Conservation (phyloP, 2,113 vertebrate genomes). For the Gallinago undulata region DNA sequence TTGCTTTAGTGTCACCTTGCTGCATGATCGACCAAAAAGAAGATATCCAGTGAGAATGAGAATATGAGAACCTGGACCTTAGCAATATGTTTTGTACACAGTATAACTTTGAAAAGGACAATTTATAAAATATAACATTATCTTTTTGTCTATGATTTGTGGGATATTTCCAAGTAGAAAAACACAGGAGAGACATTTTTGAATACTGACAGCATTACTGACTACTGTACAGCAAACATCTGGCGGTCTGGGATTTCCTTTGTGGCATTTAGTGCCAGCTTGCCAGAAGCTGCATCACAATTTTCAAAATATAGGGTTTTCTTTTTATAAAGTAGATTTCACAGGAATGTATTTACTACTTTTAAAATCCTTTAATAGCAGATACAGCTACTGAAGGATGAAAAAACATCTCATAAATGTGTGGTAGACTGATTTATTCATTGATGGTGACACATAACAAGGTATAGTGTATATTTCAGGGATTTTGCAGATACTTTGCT, state of each 20-base stretch:
- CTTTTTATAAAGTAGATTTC: slow-evolving; percentile 31
- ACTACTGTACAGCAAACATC: background rate
- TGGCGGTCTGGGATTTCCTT: background rate
- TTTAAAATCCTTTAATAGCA: slow-evolving; percentile 10
- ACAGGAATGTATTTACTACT: background rate
- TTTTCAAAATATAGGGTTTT: slow-evolving; percentile 10
- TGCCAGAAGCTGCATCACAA: background rate
- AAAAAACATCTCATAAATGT: background rate
- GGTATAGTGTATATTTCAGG: background rate
- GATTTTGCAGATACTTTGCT: slow-evolving; percentile 19
- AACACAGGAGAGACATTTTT: background rate
- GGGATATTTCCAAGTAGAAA: background rate
- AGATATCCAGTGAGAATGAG: background rate
- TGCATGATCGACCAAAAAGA: background rate
- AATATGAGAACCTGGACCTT: background rate
- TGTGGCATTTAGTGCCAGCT: background rate
- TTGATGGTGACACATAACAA: background rate
- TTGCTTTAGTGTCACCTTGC: background rate
- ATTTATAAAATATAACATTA: background rate
- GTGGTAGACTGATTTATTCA: background rate
- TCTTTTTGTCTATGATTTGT: background rate
- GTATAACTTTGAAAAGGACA: background rate
- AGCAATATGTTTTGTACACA: background rate
- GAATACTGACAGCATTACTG: background rate
- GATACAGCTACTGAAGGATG: background rate